Conservation (phyloP, 2,888 invertebrate species). For the Criorhina ranunculi region DNA sequence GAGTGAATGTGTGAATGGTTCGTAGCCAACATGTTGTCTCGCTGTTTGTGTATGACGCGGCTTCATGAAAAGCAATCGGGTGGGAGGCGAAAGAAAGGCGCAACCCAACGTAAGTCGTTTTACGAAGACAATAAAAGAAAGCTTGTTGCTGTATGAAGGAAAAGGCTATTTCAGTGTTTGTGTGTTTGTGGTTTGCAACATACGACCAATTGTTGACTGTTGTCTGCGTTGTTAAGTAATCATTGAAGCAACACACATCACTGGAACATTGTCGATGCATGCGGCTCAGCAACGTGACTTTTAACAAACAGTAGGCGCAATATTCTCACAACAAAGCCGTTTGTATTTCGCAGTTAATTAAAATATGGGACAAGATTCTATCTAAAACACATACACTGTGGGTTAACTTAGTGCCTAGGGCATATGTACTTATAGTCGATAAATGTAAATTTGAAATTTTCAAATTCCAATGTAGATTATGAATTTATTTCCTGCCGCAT, state of each 20-base stretch:
- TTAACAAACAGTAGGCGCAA: background rate
- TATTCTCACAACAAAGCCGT: conserved; percentile 4
- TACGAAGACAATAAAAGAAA: conserved; percentile 10
- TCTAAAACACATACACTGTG: too few relatives aligned
- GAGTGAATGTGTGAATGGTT: conserved; percentile 22
- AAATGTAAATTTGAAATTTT: too few relatives aligned
- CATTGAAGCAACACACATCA: conserved; percentile 6
- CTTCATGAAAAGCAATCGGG: background rate
- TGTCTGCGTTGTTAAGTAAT: conserved; percentile 34
- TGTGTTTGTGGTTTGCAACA: conserved; percentile 31
- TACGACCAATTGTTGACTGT: conserved; percentile 7
- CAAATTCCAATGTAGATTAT: background rate
- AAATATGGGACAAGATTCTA: conserved; percentile 19
- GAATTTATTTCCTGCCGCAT: background rate
- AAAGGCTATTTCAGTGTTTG: background rate
- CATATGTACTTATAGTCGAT: too few relatives aligned
- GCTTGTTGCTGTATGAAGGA: conserved; percentile 18
- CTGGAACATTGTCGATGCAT: conserved; percentile 39
- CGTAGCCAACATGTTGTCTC: conserved; percentile 50
- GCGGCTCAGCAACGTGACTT: conserved; percentile 58
- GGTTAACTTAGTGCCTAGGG: too few relatives aligned
- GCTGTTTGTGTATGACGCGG: background rate
- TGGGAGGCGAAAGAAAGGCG: background rate
- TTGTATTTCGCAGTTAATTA: conserved; percentile 9
- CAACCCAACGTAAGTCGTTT: background rate